Percentiles rank a stretch among this genome's conserved stretches.
Conservation (phyloP, 2,888 invertebrate genomes). For the Esperia sulphurella region DNA sequence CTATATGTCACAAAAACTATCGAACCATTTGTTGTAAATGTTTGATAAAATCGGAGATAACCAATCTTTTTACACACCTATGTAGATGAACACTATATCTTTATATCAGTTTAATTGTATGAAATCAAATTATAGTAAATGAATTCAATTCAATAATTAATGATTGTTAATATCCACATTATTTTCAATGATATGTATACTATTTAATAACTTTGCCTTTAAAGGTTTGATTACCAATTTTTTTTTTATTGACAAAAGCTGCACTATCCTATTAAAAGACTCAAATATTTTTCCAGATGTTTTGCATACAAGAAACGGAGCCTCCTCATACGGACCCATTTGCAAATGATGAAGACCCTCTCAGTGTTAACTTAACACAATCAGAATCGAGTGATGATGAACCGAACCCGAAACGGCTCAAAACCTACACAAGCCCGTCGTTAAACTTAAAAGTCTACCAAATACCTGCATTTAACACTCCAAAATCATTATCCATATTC, state of each 20-base stretch:
- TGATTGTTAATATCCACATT: no score
- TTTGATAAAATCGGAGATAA: no score
- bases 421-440: conserved; percentile 42
- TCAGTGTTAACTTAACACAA: conserved; percentile 26
- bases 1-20: no score
- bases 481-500: conserved; percentile 55
- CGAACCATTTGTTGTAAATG: no score
- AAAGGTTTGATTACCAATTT: conserved; percentile 2
- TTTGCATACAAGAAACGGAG: conserved; percentile 66
- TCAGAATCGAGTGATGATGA: conserved; percentile 65
- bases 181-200: no score
- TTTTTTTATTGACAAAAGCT: neutral
- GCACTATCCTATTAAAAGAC: no score
- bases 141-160: neutral
- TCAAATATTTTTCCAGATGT: conserved; percentile 56
- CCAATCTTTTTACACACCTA: no score
- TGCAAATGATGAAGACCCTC: conserved; percentile 39
- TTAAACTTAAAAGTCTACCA: conserved; percentile 67
- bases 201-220: no score
- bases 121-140: neutral
- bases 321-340: conserved; percentile 49
- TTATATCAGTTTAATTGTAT: no score
- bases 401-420: conserved; percentile 52
- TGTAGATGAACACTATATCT: no score
- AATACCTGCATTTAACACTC: conserved; percentile 61